A percentile compares a stretch with the other conserved stretches of the same genome.
Evolutionary conservation across 2,888 invertebrate species (phyloP).

Genomic region (Heliconius erato): DNA sequence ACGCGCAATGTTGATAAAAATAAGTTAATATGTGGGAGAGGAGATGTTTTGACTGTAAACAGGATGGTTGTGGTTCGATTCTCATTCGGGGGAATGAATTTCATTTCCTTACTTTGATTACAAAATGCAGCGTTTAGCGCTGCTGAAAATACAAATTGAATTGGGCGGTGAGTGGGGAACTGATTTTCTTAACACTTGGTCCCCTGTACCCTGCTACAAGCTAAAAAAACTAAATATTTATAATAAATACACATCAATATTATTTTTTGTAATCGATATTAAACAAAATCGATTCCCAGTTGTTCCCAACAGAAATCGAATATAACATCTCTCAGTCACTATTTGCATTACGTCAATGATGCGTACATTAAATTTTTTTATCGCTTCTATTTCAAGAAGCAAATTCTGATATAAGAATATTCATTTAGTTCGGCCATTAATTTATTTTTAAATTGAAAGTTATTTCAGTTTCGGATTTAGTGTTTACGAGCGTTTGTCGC

Average conservation of each 20-base stretch:
- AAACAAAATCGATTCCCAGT: background rate
- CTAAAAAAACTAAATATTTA: background rate
- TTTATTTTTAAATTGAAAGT: constrained; percentile 48
- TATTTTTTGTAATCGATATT: background rate
- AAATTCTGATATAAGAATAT: constrained; percentile 47
- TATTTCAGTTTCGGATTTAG: constrained; percentile 43
- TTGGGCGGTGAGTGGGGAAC: background rate
- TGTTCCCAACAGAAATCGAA: background rate
- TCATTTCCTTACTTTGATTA: background rate
- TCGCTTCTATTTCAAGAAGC: constrained; percentile 52
- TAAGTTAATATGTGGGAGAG: background rate
- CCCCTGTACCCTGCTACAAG: no score
- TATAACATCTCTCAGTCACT: background rate
- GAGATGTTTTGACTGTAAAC: background rate
- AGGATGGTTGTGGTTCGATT: no score
- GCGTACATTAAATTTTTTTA: constrained; percentile 52
- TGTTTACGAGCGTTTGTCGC: constrained; percentile 31
- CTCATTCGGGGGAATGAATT: background rate
- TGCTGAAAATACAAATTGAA: background rate
- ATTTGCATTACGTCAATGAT: constrained; percentile 41
- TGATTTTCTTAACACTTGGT: background rate
- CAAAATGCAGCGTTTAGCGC: background rate
- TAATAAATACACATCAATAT: background rate
- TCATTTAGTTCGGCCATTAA: constrained; percentile 43
- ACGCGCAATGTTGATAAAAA: background rate